A percentile compares a stretch with the other conserved stretches of the same genome.
Evolutionary conservation across 2,113 vertebrate genomes (phyloP).

Genomic region (Gymnorhina tibicen): DNA sequence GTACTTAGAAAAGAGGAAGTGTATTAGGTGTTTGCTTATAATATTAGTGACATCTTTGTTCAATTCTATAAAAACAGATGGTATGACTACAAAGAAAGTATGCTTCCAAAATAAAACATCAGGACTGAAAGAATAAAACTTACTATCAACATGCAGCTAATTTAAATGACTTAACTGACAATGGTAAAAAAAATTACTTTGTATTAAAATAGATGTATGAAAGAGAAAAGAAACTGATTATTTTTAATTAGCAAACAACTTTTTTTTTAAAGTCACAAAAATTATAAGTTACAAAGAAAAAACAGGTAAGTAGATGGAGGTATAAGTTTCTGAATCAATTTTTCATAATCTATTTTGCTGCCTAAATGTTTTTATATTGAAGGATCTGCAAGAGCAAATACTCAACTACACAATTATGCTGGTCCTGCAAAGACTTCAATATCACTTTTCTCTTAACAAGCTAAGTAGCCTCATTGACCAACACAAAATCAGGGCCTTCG

Average conservation of each 20-base stretch:
- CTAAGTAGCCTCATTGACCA: not conserved
- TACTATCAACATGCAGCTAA: not conserved
- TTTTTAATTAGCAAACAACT: not conserved
- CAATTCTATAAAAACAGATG: not conserved
- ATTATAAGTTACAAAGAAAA: not conserved
- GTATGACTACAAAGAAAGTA: not conserved
- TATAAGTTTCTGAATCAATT: not conserved
- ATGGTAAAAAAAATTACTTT: not conserved
- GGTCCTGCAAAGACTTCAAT: not conserved
- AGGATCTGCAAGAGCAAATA: not conserved
- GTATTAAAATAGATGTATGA: not conserved
- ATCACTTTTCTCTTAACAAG: not conserved
- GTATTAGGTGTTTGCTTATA: not conserved
- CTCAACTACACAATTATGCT: not conserved
- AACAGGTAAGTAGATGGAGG: not conserved
- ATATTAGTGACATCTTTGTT: not conserved
- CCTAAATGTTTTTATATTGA: not conserved
- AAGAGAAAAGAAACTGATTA: not conserved
- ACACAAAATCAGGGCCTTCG: not conserved
- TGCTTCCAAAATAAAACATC: not conserved
- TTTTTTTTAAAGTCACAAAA: not conserved
- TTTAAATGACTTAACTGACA: not conserved
- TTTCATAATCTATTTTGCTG: not conserved
- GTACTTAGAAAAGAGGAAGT: not conserved
- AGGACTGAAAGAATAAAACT: not conserved